Conservation (phyloP, 2,797 vertebrate species). For the Aldrovandia affinis region DNA sequence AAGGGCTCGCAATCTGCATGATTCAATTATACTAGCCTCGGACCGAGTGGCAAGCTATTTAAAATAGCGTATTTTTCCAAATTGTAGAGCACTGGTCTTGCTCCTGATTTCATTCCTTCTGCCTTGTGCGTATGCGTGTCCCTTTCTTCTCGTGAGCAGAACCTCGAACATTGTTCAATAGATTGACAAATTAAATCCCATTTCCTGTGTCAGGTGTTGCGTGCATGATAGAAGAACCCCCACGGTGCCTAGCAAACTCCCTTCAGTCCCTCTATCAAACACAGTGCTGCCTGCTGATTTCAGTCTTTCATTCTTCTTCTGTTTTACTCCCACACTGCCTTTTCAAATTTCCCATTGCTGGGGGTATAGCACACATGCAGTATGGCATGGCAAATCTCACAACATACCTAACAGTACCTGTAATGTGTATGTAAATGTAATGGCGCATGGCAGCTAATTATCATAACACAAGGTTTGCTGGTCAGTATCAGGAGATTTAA, state of each 20-base stretch:
- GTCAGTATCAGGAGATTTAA: neutral
- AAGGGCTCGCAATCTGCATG: constrained; percentile 52
- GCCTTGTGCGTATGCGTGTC: neutral
- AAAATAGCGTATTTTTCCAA: neutral
- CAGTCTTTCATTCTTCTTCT: neutral
- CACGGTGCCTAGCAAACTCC: neutral
- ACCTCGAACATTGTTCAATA: neutral
- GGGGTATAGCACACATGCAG: neutral
- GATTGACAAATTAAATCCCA: neutral
- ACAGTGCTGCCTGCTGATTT: neutral
- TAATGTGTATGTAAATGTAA: too few relatives aligned
- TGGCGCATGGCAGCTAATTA: neutral
- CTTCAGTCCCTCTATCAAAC: constrained; percentile 1
- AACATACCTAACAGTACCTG: neutral
- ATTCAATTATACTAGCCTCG: constrained; percentile 52
- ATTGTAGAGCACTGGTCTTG: neutral
- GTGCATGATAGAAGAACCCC: neutral
- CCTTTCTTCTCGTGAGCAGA: neutral
- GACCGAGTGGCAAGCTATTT: constrained; percentile 16
- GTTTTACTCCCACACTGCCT: neutral
- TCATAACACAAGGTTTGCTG: neutral
- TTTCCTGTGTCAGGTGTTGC: constrained; percentile 12
- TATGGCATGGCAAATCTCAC: neutral
- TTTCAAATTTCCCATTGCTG: neutral
- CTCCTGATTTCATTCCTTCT: constrained; percentile 8